Percentiles rank a stretch among this genome's conserved stretches.
Conservation (phyloP, 2,113 vertebrate species). For the Prionailurus viverrinus region DNA sequence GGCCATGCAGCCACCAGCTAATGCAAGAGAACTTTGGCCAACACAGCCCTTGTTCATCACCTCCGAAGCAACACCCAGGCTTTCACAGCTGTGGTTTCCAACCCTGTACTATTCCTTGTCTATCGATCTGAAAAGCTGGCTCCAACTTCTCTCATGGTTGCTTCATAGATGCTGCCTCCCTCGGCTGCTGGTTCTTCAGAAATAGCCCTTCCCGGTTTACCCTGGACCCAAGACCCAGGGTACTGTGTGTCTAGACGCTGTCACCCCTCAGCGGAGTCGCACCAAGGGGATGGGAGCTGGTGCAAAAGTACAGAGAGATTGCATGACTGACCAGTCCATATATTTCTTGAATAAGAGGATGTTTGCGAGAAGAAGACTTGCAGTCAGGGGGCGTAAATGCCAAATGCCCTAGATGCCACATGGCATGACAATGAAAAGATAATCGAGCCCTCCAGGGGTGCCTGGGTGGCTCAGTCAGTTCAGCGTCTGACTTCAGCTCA, state of each 20-base stretch:
- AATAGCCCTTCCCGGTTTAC: neutral
- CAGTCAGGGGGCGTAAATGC: neutral
- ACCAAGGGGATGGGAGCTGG: neutral
- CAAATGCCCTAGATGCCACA: neutral
- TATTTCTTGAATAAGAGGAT: neutral
- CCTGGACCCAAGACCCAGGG: neutral
- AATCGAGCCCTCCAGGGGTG: neutral
- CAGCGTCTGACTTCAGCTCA: no score
- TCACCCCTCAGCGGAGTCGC: no score
- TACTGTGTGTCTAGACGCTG: neutral
- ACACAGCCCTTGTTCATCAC: neutral
- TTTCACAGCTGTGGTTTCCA: neutral
- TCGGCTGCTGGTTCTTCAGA: neutral
- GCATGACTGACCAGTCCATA: neutral
- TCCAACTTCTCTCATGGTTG: neutral
- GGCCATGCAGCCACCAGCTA: rapidly evolving
- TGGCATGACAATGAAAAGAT: neutral
- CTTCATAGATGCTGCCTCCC: neutral
- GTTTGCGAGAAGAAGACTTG: neutral
- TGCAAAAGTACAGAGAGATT: neutral
- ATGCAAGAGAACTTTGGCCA: rapidly evolving
- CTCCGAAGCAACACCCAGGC: neutral
- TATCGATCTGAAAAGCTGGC: neutral
- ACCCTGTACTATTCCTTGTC: neutral
- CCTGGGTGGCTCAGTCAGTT: no score